These are phyloP conservation scores for Andricus grossulariae DNA, from an alignment of 1,140 invertebrate species.

Conservation along the genomic window DNA sequence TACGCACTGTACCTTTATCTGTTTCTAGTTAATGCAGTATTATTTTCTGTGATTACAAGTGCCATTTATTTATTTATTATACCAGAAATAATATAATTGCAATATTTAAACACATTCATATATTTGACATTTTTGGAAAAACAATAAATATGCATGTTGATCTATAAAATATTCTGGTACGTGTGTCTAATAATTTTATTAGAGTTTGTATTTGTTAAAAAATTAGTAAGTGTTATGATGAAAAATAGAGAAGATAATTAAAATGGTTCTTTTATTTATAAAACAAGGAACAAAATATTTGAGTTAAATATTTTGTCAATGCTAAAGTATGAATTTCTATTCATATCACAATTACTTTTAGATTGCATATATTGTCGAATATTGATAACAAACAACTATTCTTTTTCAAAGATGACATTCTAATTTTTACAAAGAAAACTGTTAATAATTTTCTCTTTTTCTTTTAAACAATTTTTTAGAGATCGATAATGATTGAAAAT, in stretches of 20 bases:
- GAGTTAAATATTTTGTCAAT: neutral
- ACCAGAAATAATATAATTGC: neutral
- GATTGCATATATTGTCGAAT: neutral
- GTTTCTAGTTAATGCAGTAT: neutral
- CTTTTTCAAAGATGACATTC: neutral
- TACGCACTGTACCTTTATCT: no score
- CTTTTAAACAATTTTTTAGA: slow-evolving; percentile 11
- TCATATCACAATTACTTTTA: neutral
- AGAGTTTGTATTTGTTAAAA: neutral
- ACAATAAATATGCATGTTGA: neutral
- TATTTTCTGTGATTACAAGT: slow-evolving; percentile 8
- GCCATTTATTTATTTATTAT: slow-evolving; percentile 27
- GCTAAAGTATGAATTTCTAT: neutral
- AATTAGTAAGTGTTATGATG: neutral
- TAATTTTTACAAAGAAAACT: neutral
- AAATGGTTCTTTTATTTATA: neutral
- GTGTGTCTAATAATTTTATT: slow-evolving; percentile 8
- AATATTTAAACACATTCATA: neutral
- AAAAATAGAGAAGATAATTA: neutral
- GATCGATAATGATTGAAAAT: neutral
- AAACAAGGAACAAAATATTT: neutral
- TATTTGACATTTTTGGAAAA: neutral
- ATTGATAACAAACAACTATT: neutral
- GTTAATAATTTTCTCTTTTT: neutral
- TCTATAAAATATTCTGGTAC: neutral